phyloP scores from a whole-genome alignment of 2,888 invertebrate species.

The Morinoia aosen region DNA sequence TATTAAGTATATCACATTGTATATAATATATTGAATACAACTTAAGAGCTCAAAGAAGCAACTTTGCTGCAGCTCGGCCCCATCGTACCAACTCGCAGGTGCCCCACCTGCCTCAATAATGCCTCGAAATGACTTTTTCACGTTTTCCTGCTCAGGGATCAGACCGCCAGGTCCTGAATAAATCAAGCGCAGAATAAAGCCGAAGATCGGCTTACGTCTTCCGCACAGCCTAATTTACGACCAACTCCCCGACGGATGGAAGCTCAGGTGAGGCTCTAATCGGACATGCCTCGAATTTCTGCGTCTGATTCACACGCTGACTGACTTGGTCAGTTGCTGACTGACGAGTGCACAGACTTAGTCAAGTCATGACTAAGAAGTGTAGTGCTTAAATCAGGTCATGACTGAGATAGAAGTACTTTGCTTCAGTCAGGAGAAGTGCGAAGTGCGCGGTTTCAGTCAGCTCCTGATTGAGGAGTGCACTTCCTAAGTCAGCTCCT shows the following conservation, averaged over 20 bases:
- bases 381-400: no score
- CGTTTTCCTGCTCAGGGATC: not conserved
- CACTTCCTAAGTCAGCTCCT: no score
- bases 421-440: no score
- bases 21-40: no score
- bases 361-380: no score
- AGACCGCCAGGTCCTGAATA: constrained; percentile 23
- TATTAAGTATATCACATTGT: no score
- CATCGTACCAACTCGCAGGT: not conserved
- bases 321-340: no score
- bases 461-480: no score
- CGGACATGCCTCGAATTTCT: constrained; percentile 22
- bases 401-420: no score
- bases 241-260: not conserved
- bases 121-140: constrained; percentile 1
- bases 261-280: not conserved
- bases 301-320: not conserved
- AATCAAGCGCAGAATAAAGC: constrained; percentile 46
- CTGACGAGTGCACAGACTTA: no score
- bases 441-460: no score
- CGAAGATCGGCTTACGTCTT: constrained; percentile 22
- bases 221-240: constrained; percentile 19
- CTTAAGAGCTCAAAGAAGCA: no score
- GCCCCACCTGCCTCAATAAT: not conserved
- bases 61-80: not conserved